Evolutionary conservation across 2,797 vertebrate genomes (phyloP), one percentile per base, ranked within the genome.

Genomic region (Sebastes diploproa): DNA sequence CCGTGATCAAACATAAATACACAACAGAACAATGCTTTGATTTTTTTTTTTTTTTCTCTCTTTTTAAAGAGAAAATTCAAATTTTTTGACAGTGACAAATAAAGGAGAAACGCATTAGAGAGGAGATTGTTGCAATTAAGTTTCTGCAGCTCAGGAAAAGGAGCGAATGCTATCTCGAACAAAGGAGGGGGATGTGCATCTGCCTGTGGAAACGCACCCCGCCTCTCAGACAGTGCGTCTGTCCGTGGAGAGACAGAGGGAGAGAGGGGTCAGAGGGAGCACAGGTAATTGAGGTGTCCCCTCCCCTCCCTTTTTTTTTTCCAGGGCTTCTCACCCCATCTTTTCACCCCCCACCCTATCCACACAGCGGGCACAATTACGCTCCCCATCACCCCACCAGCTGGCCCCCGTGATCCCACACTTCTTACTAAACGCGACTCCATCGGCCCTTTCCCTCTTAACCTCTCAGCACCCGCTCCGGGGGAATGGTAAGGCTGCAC

Each of bases 261-360:
- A 88, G 91, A 89, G 88, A 83, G 86, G 90, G 95, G 95, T 96
- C 94, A 95, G 89, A 73, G 81, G 83, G 94, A 94, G 93, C 94
- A 91, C 95, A 96, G 95, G 96, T 96, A 96, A 96, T 96, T 96
- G 96, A 96, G 95, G 94, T 94, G 94, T 95, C 95, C 90, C 94
- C 94, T 94, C 94, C 94, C 90, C 90, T 94, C 88, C 81, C 82
- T 87, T 87, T 91, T 92, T 92, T 92, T 92, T 86, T 42, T 65
- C 88, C 92, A 81, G 85, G 92, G 91, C 90, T 95, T 93, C 94
- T 92, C 94, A 90, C 93, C 94, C 94, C 87, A 91, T 90, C 89
- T 88, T 87, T 92, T 93, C 94, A 88, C 92, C 92, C 89, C 80
- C 88, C 87, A 82, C 84, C 94, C 91, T 90, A 91, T 91, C 89